Evolutionary conservation across 1,140 invertebrate species (phyloP), one percentile per base, ranked within the genome.

Genomic region (Drosophila biarmipes): DNA sequence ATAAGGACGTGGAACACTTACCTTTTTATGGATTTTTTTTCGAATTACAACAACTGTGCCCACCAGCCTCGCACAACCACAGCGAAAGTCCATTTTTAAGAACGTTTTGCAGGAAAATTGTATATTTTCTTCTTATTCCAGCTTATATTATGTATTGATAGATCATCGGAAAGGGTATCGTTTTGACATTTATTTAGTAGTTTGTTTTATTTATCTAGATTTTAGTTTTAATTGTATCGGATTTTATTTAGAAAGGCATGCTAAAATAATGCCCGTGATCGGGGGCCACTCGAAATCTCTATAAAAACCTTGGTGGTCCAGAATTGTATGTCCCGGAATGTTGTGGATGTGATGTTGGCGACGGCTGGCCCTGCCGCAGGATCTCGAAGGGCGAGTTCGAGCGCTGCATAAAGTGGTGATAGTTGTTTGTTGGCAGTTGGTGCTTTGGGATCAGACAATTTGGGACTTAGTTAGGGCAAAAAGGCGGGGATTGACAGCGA

Each of bases 291-390:
- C 78, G 77, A 74, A 91, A 80, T 81, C 81, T 92, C 87, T 92
- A 92, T 92, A 92, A 92, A 81, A 90, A 92, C 61, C 91, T 80
- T 57, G 91, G 90, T 76, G 91, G 91, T 66, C 81, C 85, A 52
- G 91, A 85, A 84, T 92, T 90, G 56, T 90, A 90, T 73, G 81
- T 75, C 66, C 90, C 91, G 68, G 87, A 72, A 62, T 91, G 68
- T 43, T 78, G 77, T 58, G 75, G 80, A 45, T 78, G 77, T 58
- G 80, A 86, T 66, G 79, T 80, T 43, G 90, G 90, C 40, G 89
- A 90, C 52, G 80, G 72, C 55, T 91, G 91, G 14, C 78, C 76
- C 57, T 90, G 91, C 15, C 79, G 87, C 43, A 91, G 45, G 24
- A 90, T 71, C 46, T 90, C 91, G 52, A 90, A 91, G 68, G 90